phyloP scores from a whole-genome alignment of 2,797 vertebrate species.

The Avahi laniger region DNA sequence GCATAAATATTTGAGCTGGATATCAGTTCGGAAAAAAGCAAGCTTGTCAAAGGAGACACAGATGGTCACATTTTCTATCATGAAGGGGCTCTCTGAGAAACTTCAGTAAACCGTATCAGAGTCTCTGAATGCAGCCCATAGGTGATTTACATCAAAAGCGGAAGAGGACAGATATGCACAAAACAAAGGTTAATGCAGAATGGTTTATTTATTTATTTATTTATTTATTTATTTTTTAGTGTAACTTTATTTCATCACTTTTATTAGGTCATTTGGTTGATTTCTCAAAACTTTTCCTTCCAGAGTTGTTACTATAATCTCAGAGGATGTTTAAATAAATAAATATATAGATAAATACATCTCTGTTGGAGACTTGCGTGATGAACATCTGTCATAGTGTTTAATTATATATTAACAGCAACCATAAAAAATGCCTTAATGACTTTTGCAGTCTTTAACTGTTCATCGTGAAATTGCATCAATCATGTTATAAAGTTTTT shows the following conservation, averaged over 20 bases:
- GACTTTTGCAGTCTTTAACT: slow-evolving; percentile 44
- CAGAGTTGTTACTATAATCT: slow-evolving; percentile 25
- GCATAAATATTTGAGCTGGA: background rate
- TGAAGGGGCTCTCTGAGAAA: background rate
- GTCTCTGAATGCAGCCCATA: background rate
- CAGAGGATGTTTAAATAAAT: background rate
- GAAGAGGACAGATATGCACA: background rate
- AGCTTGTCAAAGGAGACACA: background rate
- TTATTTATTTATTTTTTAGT: background rate
- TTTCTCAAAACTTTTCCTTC: slow-evolving; percentile 36
- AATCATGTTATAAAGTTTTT: slow-evolving; percentile 56
- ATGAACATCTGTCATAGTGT: slow-evolving; percentile 25
- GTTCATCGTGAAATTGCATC: slow-evolving; percentile 29
- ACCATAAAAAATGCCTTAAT: slow-evolving; percentile 15
- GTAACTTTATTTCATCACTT: slow-evolving; percentile 5
- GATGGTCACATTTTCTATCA: background rate
- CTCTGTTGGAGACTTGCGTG: background rate
- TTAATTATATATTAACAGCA: slow-evolving; percentile 64
- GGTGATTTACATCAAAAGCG: background rate
- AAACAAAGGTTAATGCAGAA: background rate
- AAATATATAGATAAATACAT: background rate
- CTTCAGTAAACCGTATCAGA: background rate
- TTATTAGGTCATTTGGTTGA: background rate
- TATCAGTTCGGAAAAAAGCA: background rate
- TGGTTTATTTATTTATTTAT: no score